Conservation (phyloP, 2,888 invertebrate genomes). For the Catocala sponsa region DNA sequence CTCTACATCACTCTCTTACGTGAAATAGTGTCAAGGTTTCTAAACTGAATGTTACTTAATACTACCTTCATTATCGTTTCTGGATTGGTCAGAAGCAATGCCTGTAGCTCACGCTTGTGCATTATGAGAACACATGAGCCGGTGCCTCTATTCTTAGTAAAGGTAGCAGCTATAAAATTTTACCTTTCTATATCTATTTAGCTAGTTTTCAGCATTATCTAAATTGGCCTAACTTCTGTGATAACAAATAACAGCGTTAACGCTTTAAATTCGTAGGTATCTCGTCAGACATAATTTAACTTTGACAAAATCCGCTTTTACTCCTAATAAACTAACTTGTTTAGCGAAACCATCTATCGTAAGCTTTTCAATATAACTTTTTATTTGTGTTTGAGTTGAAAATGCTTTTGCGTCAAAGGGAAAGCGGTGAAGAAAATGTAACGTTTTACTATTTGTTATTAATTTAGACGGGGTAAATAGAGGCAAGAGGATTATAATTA, state of each 20-base stretch:
- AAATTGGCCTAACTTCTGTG: constrained; percentile 22
- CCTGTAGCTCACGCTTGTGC: too few species aligned
- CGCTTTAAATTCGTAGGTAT: constrained; percentile 29
- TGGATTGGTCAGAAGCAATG: too few species aligned
- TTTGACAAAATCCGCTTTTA: constrained; percentile 47
- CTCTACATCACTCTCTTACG: too few species aligned
- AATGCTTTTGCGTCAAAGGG: constrained; percentile 10
- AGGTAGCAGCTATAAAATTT: too few species aligned
- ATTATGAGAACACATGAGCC: too few species aligned
- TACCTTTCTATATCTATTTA: too few species aligned
- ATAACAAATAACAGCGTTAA: constrained; percentile 39
- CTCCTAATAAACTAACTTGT: constrained; percentile 47
- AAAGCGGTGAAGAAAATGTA: neutral
- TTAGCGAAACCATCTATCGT: constrained; percentile 30
- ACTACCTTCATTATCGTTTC: too few species aligned
- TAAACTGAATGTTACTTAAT: too few species aligned
- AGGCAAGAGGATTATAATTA: too few species aligned
- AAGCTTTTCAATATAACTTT: constrained; percentile 56
- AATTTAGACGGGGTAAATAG: neutral
- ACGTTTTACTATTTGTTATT: constrained; percentile 6
- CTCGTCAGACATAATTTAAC: constrained; percentile 54
- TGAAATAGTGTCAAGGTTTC: too few species aligned
- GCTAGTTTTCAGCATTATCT: too few species aligned
- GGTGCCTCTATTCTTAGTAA: too few species aligned
- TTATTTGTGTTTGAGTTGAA: constrained; percentile 41